A percentile compares a stretch with the other conserved stretches of the same genome.
These are phyloP conservation scores for Pogonognathellus flavescens DNA, from an alignment of 1,140 invertebrate genomes.

Conservation along the genomic window DNA sequence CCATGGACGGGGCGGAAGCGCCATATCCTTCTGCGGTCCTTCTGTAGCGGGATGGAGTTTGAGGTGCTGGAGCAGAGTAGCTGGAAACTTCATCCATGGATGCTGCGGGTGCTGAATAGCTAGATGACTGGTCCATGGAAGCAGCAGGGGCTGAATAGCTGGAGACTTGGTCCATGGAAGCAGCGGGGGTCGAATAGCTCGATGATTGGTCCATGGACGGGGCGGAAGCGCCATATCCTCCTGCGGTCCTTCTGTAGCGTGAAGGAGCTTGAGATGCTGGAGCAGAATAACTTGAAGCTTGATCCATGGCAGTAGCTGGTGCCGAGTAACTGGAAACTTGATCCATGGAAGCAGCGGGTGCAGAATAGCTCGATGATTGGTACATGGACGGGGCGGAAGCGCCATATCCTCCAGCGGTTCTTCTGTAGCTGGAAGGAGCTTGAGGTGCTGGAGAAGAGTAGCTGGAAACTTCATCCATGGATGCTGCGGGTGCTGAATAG, in stretches of 20 bases:
- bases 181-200: background rate
- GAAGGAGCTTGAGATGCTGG: background rate
- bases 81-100: background rate
- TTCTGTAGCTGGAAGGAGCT: background rate
- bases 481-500: too few relatives aligned
- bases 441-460: too few relatives aligned
- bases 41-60: background rate
- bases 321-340: background rate
- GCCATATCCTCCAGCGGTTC: background rate
- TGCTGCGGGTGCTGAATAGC: too few relatives aligned
- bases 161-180: background rate
- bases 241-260: background rate
- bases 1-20: background rate
- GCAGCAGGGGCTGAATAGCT: background rate
- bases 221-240: background rate
- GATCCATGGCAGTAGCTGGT: background rate
- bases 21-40: background rate
- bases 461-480: too few relatives aligned
- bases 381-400: background rate
- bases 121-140: background rate
- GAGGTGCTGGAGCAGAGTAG: background rate
- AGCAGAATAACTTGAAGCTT: background rate
- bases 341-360: background rate
- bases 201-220: background rate
- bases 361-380: background rate